A percentile compares a stretch with the other conserved stretches of the same genome.
phyloP scores from a whole-genome alignment of 2,113 vertebrate species.

The Odocoileus hemionus region DNA sequence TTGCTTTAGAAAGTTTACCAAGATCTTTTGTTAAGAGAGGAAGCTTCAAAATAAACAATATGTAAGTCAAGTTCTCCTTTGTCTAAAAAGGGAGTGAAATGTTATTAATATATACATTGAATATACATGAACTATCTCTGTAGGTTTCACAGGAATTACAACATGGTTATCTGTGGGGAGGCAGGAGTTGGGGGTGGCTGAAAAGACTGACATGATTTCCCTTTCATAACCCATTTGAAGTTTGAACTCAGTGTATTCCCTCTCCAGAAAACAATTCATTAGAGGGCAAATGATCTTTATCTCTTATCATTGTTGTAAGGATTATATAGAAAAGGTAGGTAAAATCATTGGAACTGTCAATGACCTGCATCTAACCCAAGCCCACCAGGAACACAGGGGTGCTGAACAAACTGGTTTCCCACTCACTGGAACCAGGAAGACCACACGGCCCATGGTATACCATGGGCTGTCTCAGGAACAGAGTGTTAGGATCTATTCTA shows the following conservation, averaged over 20 bases:
- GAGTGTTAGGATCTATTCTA: neutral
- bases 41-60: neutral
- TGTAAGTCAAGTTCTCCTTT: neutral
- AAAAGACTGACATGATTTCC: neutral
- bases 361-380: neutral
- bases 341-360: no score
- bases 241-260: neutral
- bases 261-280: neutral
- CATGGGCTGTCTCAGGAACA: neutral
- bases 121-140: neutral
- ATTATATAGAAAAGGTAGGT: neutral
- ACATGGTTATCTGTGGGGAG: neutral
- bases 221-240: neutral
- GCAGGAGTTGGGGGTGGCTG: neutral
- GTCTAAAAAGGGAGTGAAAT: neutral
- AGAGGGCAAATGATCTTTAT: neutral
- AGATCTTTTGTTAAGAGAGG: neutral
- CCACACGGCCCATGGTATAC: accelerated
- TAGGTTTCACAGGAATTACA: neutral
- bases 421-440: neutral
- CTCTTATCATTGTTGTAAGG: neutral
- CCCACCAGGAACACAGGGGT: neutral
- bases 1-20: neutral
- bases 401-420: neutral
- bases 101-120: neutral